These are phyloP conservation scores for Vombatus ursinus DNA, from an alignment of 2,113 vertebrate genomes.

Conservation along the genomic window DNA sequence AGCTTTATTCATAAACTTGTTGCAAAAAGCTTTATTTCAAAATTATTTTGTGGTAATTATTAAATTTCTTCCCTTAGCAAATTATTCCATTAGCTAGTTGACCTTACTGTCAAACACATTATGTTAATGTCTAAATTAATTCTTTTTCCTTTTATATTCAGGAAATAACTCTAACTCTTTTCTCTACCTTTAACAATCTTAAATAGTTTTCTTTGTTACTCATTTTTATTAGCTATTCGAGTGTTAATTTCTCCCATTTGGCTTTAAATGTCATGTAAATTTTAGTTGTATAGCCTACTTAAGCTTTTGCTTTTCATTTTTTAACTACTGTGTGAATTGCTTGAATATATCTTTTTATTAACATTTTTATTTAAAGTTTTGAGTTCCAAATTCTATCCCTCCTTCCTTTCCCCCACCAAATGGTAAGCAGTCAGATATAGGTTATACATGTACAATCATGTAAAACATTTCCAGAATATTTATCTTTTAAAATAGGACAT, in stretches of 20 bases:
- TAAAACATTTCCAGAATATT: neutral
- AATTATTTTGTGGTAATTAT: neutral
- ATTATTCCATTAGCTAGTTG: neutral
- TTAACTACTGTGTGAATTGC: neutral
- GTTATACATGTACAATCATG: too few relatives aligned
- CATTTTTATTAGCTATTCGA: constrained; percentile 28
- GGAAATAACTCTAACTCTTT: neutral
- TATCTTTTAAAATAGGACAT: constrained; percentile 8
- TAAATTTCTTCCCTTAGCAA: neutral
- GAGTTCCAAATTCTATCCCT: too few relatives aligned
- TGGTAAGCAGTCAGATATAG: too few relatives aligned
- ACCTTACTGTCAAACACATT: neutral
- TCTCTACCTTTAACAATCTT: constrained; percentile 23
- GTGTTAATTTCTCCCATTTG: constrained; percentile 31
- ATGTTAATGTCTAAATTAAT: neutral
- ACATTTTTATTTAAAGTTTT: too few relatives aligned
- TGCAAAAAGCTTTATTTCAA: neutral
- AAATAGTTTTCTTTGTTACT: constrained; percentile 17
- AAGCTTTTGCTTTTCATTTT: neutral
- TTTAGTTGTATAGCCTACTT: neutral
- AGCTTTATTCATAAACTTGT: neutral
- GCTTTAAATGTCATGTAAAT: neutral
- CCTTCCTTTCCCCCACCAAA: too few relatives aligned
- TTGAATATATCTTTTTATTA: neutral
- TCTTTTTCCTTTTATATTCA: constrained; percentile 7